Base-by-base conservation (phyloP, 2,113 vertebrate species). In the Canis aureus region DNA sequence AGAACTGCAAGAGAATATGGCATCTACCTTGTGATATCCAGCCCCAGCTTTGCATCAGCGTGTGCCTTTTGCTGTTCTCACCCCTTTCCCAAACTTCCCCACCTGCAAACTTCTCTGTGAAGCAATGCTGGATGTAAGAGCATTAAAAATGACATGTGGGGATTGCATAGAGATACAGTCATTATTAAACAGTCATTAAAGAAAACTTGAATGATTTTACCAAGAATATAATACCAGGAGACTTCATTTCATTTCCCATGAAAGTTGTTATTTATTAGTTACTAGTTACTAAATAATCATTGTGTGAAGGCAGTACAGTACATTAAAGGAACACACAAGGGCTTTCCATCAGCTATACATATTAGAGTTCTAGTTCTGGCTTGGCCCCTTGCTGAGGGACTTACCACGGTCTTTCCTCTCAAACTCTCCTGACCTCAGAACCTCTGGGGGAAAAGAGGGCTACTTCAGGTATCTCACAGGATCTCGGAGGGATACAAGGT, bases 241-340 rank as follows among this genome's bases (percentile, higher is more conserved):
- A 59, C 27, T 69, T 71, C 62, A 51, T 66, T 8, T 29, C 43
- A 88, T 57, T 90, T 73, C 76, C n/a, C 17, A 79, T 10, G 1
- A 13, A 85, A 69, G 22, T 81, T 67, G 43, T 53, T 59, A 64
- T 62, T 20, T 49, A 38, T 35, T 53, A 35, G 55, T 57, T 57
- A 93, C 53, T 11, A 62, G 79, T 62, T 8, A 83, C 8, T 11
- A 53, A 71, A 51, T 38, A 69, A 16, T 51, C 11, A 5, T n/a
- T 12, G 3, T 0, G 16, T 13, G 22, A 15, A 35, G 5, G 35
- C 1, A 3, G 29, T 1, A 1, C 0, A 17, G 8, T 11, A n/a
- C 9, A 27, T 22, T 76, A 93, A 53, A 96, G n/a, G 64, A 53
- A 27, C 16, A 35, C 6, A 16, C 0, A 0, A 27, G 53, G 15